A percentile compares a stretch with the other conserved stretches of the same genome.
These are phyloP conservation scores for Eristalis intricaria DNA, from an alignment of 2,888 invertebrate genomes.

Conservation along the genomic window DNA sequence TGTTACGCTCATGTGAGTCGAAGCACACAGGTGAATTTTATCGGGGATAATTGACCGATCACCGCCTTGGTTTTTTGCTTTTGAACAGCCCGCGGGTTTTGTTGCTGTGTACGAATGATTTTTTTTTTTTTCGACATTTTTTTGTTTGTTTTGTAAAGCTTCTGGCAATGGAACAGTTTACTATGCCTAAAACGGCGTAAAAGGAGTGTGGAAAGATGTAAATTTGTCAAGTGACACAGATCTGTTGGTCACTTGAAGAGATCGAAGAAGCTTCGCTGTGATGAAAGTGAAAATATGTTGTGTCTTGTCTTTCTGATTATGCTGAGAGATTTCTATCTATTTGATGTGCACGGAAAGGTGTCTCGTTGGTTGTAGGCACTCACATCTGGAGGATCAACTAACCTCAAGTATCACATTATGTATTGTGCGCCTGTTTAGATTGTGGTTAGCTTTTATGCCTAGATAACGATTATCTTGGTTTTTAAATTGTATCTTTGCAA, in stretches of 20 bases:
- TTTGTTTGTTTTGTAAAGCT: slow-evolving; percentile 1
- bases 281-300: neutral
- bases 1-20: slow-evolving; percentile 12
- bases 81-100: neutral
- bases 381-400: too few species aligned
- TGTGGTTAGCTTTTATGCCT: too few species aligned
- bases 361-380: too few species aligned
- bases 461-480: too few species aligned
- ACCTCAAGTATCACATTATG: too few species aligned
- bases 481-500: too few species aligned
- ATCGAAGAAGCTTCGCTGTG: neutral
- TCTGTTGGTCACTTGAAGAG: neutral
- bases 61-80: slow-evolving; percentile 15
- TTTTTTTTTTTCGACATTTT: neutral
- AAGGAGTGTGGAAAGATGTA: neutral
- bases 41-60: neutral
- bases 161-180: slow-evolving; percentile 16
- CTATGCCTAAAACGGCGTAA: neutral
- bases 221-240: slow-evolving; percentile 4
- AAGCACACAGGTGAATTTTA: slow-evolving; percentile 30
- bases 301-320: neutral
- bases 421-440: too few species aligned
- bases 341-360: too few species aligned
- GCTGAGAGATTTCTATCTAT: neutral
- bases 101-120: neutral